phyloP scores from a whole-genome alignment of 2,797 vertebrate genomes.

The Pangasius larnaudii region DNA sequence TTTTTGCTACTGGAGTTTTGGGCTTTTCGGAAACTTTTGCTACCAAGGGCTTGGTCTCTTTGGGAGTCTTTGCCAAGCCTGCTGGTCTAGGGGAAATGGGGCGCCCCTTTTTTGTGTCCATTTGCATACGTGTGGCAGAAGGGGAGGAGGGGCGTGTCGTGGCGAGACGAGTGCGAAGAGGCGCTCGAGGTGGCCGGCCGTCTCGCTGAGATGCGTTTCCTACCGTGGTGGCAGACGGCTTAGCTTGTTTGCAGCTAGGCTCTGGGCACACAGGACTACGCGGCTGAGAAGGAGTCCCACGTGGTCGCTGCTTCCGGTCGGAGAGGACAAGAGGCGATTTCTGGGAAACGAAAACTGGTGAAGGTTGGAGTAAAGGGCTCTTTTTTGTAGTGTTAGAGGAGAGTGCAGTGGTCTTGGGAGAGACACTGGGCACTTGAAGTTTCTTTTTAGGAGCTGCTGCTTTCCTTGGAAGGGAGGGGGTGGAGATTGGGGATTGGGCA shows the following conservation, averaged over 20 bases:
- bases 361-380: conserved; percentile 57
- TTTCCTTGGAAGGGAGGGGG: conserved; percentile 72
- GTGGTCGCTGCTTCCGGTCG: conserved; percentile 64
- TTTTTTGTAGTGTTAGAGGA: conserved; percentile 62
- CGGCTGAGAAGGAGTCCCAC: conserved; percentile 62
- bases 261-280: conserved; percentile 79
- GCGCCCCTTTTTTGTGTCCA: conserved; percentile 54
- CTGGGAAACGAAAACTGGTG: conserved; percentile 31
- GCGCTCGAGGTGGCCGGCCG: conserved; percentile 56
- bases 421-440: conserved; percentile 60
- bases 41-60: neutral
- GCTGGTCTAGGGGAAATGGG: conserved; percentile 34
- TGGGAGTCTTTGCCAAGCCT: conserved; percentile 54
- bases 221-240: conserved; percentile 62
- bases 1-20: conserved; percentile 1
- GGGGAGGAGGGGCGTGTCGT: conserved; percentile 71
- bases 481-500: conserved; percentile 68
- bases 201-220: conserved; percentile 53
- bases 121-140: conserved; percentile 64
- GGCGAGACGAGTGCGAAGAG: conserved; percentile 64
- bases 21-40: neutral
- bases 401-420: conserved; percentile 69
- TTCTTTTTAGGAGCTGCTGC: conserved; percentile 81
- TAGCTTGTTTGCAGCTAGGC: conserved; percentile 71
- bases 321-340: conserved; percentile 34